phyloP scores from a whole-genome alignment of 1,140 invertebrate genomes.

The Lethrus apterus region DNA sequence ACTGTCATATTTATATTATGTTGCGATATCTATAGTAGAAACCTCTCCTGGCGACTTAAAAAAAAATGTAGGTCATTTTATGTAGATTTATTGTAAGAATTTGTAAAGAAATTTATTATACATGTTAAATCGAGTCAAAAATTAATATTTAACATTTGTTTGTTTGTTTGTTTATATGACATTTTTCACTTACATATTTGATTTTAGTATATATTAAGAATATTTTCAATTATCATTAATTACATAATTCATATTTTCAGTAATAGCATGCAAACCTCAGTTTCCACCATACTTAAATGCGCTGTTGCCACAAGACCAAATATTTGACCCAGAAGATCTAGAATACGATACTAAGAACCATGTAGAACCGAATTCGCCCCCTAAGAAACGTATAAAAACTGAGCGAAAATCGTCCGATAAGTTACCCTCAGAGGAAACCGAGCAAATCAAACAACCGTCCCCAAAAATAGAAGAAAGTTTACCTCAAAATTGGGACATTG shows the following conservation, averaged over 20 bases:
- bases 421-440: conserved; percentile 33
- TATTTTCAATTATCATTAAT: conserved; percentile 1
- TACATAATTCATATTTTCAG: conserved; percentile 47
- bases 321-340: conserved; percentile 86
- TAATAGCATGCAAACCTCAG: conserved; percentile 79
- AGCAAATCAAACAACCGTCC: conserved; percentile 38
- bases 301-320: conserved; percentile 86
- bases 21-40: too few species aligned
- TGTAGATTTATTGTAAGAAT: too few species aligned
- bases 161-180: too few species aligned
- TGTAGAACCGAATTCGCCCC: conserved; percentile 43
- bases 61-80: too few species aligned
- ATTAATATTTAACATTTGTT: too few species aligned
- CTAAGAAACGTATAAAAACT: conserved; percentile 36
- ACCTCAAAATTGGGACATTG: conserved; percentile 57
- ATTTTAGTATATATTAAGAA: too few species aligned
- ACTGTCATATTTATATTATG: too few species aligned
- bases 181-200: too few species aligned
- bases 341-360: conserved; percentile 72
- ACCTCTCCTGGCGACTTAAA: too few species aligned
- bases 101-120: too few species aligned
- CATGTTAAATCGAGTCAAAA: too few species aligned
- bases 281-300: conserved; percentile 80
- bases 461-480: conserved; percentile 41
- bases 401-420: conserved; percentile 38